A percentile compares a stretch with the other conserved stretches of the same genome.
phyloP scores from a whole-genome alignment of 92 coral and sea anemone species.

The Pocillopora grandis region DNA sequence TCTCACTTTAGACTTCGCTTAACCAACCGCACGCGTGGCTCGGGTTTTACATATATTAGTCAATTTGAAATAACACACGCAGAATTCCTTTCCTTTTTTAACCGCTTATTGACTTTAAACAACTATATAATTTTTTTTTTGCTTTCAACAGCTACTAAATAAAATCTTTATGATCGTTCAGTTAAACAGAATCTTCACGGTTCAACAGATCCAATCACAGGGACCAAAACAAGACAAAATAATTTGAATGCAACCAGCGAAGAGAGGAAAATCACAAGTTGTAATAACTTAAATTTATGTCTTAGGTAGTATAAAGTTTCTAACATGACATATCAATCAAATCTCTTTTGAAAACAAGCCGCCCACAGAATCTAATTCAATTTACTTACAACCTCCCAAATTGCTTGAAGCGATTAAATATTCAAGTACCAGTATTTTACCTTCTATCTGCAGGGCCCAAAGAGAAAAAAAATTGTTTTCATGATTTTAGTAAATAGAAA shows the following conservation, averaged over 20 bases:
- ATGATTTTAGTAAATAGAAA: neutral
- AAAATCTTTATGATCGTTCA: neutral
- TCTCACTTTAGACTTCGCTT: neutral
- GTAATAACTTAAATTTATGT: neutral
- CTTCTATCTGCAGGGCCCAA: neutral
- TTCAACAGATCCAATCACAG: neutral
- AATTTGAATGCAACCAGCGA: neutral
- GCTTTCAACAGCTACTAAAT: too few species aligned
- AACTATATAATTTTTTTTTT: too few species aligned
- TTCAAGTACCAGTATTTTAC: slow-evolving; percentile 26
- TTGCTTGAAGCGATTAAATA: slow-evolving; percentile 12
- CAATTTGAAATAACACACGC: too few species aligned
- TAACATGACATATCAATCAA: neutral
- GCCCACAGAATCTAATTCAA: neutral
- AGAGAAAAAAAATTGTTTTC: neutral
- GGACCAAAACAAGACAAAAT: neutral
- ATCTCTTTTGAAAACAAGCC: neutral
- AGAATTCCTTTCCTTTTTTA: too few species aligned
- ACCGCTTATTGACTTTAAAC: too few species aligned
- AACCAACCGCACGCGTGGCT: too few species aligned
- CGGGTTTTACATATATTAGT: too few species aligned
- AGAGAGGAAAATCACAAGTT: neutral
- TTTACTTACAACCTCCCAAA: neutral
- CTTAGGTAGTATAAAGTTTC: neutral
- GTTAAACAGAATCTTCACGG: neutral